A percentile compares a stretch with the other conserved stretches of the same genome.
These are phyloP conservation scores for Muscicapa striata DNA, from an alignment of 2,797 vertebrate genomes.

Conservation along the genomic window DNA sequence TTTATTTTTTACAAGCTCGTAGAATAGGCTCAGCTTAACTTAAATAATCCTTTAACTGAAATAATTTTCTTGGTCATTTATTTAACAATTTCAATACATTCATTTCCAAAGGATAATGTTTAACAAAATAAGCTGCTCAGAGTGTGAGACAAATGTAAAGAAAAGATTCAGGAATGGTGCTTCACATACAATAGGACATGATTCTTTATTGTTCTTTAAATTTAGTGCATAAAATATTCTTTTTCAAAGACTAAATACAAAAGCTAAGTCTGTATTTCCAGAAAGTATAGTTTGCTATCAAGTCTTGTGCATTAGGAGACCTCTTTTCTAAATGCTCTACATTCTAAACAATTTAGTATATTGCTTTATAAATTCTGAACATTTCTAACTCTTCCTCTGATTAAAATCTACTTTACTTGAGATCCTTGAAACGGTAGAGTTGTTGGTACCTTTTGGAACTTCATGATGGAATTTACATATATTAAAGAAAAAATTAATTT, in stretches of 20 bases:
- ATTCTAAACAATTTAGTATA: not conserved
- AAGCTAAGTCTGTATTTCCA: not conserved
- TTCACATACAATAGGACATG: not conserved
- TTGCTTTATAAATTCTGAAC: not conserved
- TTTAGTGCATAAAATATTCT: not conserved
- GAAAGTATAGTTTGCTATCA: not conserved
- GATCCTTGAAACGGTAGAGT: not conserved
- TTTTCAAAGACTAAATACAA: not conserved
- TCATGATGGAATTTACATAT: not conserved
- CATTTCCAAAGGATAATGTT: not conserved
- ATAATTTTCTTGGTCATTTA: not conserved
- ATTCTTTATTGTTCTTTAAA: not conserved
- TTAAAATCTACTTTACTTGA: not conserved
- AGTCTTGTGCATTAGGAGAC: not conserved
- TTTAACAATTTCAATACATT: not conserved
- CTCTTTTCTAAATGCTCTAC: not conserved
- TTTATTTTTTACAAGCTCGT: not conserved
- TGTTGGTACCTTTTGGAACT: not conserved
- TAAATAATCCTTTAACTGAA: not conserved
- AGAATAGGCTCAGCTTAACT: not conserved
- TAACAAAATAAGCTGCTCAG: not conserved
- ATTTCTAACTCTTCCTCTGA: not conserved
- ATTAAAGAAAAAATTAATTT: not conserved
- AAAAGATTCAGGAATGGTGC: not conserved
- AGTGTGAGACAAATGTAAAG: not conserved